A percentile compares a stretch with the other conserved stretches of the same genome.
Conservation (phyloP, 2,113 vertebrate genomes). For the Tricholaema leucomelas region DNA sequence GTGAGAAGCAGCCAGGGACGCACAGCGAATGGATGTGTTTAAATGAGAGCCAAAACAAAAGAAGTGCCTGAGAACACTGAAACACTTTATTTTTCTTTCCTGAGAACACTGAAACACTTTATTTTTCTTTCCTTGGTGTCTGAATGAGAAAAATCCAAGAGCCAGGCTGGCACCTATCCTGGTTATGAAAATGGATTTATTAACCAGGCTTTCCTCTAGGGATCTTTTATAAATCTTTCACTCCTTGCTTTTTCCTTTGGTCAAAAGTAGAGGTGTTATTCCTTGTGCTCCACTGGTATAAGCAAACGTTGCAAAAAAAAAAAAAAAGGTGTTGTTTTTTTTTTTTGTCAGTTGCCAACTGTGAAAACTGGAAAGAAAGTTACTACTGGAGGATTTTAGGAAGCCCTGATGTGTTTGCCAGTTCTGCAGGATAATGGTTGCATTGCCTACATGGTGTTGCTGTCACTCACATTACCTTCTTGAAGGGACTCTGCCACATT, state of each 20-base stretch:
- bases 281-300: background rate
- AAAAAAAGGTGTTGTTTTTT: background rate
- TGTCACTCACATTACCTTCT: background rate
- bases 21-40: background rate
- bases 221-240: background rate
- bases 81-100: too few species aligned
- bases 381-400: background rate
- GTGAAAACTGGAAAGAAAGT: background rate
- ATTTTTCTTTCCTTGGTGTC: conserved; percentile 18
- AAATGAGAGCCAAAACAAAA: conserved; percentile 44
- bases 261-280: background rate
- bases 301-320: background rate
- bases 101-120: background rate
- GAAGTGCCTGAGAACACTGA: background rate
- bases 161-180: conserved; percentile 16
- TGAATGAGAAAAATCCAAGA: background rate
- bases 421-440: background rate
- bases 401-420: background rate
- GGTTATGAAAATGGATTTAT: conserved; percentile 37
- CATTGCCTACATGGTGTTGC: background rate
- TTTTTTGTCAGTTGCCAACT: background rate
- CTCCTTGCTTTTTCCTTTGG: background rate
- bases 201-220: conserved; percentile 15
- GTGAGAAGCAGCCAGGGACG: conserved; percentile 35
- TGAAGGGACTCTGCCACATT: background rate